A percentile compares a stretch with the other conserved stretches of the same genome.
phyloP scores from a whole-genome alignment of 2,113 vertebrate species.

The Catharus bicknelli region DNA sequence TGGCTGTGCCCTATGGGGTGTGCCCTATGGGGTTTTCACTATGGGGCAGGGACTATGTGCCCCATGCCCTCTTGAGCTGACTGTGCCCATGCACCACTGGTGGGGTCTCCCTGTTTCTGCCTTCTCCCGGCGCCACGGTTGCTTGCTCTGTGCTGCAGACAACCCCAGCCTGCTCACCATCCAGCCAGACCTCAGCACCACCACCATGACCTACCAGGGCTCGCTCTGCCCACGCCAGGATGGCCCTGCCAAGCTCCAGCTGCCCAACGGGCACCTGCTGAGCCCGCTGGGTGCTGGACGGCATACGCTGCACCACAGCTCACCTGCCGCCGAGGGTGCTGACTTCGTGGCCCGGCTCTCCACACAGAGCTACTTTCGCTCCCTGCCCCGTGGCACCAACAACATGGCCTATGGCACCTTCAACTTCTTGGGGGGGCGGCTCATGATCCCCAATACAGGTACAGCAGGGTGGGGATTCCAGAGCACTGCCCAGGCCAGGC shows the following conservation, averaged over 20 bases:
- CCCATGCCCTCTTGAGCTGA: fast-evolving
- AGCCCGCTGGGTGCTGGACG: slow-evolving; percentile 89
- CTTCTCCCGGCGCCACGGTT: fast-evolving
- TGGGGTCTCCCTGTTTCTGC: not conserved
- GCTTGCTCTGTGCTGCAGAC: slow-evolving; percentile 79
- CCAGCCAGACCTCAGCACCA: slow-evolving; percentile 95
- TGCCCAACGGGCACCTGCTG: slow-evolving; percentile 92
- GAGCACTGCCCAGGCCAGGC: not conserved
- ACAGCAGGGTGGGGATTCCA: not conserved
- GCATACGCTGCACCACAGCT: slow-evolving; percentile 92
- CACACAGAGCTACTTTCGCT: slow-evolving; percentile 93
- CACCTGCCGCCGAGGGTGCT: slow-evolving; percentile 80
- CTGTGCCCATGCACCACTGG: fast-evolving
- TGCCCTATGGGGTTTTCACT: not conserved
- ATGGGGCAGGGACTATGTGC: not conserved
- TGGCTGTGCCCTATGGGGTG: too few relatives aligned
- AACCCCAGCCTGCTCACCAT: slow-evolving; percentile 97
- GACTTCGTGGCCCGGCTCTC: slow-evolving; percentile 91
- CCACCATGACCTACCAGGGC: slow-evolving; percentile 96
- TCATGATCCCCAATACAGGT: slow-evolving; percentile 96
- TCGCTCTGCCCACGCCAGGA: slow-evolving; percentile 92
- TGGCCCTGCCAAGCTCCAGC: slow-evolving; percentile 85
- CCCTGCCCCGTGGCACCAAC: slow-evolving; percentile 86
- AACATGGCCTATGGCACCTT: slow-evolving; percentile 97
- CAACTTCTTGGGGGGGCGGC: slow-evolving; percentile 94